Evolutionary conservation across 2,113 vertebrate genomes (phyloP), one percentile per base, ranked within the genome.

Genomic region (Platysteira castanea): DNA sequence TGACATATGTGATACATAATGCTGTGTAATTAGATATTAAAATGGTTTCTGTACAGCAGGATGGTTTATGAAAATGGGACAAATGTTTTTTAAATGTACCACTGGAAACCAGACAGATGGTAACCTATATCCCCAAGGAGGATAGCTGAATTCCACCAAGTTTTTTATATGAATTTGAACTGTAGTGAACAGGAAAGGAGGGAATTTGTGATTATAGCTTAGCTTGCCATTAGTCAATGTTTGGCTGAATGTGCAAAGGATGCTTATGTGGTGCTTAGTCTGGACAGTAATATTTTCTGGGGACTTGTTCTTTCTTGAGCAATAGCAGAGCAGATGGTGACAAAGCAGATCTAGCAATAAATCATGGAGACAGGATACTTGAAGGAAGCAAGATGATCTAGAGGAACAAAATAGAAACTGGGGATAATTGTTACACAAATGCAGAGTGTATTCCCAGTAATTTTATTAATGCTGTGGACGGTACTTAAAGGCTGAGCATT

Each of bases 21-120:
- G 70, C 69, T 89, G 44, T 44, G 82, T 93, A 97, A 95, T 96
- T 95, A 93, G 95, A 95, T 96, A 90, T 94, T 90, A 93, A 90
- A 95, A 82, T 70, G 83, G 92, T 95, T 97, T 75, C 94, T 95
- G 83, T 96, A 75, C 82, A 93, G 88, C 78, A 94, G 93, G 90
- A 89, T 90, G 90, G 90, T 95, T 88, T 93, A 84, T 93, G 79
- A 94, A 93, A 95, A 95, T 74, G 70, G 90, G 85, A 93, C 93
- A 96, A 96, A 96, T 96, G 93, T 84, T 94, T 91, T 95, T 96
- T 88, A 93, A 97, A 96, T 93, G 92, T 96, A 92, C 67, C 75
- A 74, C 71, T 91, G 95, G 84, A 96, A 96, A 91, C 63, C 68
- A 95, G 93, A 94, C 91, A 96, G 91, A 96, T 96, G 96, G 94